These are phyloP conservation scores for rabbit (Oryctolagus cuniculus) DNA, from an alignment of 2,113 vertebrate species.

Conservation along the genomic window mOryCun1.1 NC_091440.1:52091001-52091500, in stretches of 20 bases:
- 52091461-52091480: slow-evolving; percentile 40
- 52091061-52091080: not conserved
- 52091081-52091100: not conserved
- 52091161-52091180: not conserved
- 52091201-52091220: not conserved
- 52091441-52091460: slow-evolving; percentile 54
- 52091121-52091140: not conserved
- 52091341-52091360: not conserved
- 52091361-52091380: slow-evolving; percentile 40
- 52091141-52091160: not conserved
- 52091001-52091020: not conserved
- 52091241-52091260: not conserved
- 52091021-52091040: slow-evolving; percentile 30
- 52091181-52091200: slow-evolving; percentile 1
- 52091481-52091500: not conserved
- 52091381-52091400: not conserved
- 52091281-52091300: not conserved
- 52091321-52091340: slow-evolving; percentile 16
- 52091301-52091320: slow-evolving; percentile 69
- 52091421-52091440: slow-evolving; percentile 62
- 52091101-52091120: not conserved
- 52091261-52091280: not conserved
- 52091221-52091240: not conserved
- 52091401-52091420: slow-evolving; percentile 57
- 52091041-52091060: slow-evolving; percentile 6